Percentiles rank a stretch among this genome's conserved stretches.
Evolutionary conservation across 2,797 vertebrate species (phyloP).

Genomic region (Philypnodon macrostomus): DNA sequence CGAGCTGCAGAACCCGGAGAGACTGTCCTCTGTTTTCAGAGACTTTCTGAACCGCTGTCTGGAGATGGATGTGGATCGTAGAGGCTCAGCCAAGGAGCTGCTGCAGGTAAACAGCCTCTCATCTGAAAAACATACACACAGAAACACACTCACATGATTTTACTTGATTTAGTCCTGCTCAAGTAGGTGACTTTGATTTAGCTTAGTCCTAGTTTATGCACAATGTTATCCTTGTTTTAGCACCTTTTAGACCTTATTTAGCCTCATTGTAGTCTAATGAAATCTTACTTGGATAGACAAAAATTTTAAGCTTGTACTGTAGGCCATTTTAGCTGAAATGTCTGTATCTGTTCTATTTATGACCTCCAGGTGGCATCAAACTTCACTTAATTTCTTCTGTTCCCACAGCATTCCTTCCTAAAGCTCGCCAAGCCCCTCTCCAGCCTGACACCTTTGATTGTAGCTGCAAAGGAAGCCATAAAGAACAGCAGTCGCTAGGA

Average conservation of each 20-base stretch:
- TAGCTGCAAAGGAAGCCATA: slow-evolving; percentile 99
- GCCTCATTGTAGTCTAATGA: too few relatives aligned
- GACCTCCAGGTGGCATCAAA: slow-evolving; percentile 1
- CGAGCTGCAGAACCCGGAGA: slow-evolving; percentile 96
- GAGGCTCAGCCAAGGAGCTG: slow-evolving; percentile 93
- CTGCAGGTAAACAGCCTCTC: slow-evolving; percentile 81
- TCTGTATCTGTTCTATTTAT: background rate
- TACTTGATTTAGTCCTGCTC: too few relatives aligned
- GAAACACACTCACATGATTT: too few relatives aligned
- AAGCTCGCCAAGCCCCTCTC: slow-evolving; percentile 98
- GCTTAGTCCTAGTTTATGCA: too few relatives aligned
- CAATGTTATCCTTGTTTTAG: too few relatives aligned
- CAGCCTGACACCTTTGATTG: slow-evolving; percentile 96
- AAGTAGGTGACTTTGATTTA: too few relatives aligned
- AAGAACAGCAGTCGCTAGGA: slow-evolving; percentile 96
- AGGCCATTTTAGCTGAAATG: too few relatives aligned
- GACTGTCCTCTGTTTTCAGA: slow-evolving; percentile 92
- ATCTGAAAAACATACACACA: too few relatives aligned
- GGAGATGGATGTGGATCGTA: slow-evolving; percentile 98
- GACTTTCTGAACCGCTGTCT: slow-evolving; percentile 96
- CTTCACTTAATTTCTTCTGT: background rate
- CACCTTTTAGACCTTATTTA: too few relatives aligned
- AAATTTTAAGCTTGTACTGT: too few relatives aligned
- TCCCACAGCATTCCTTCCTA: slow-evolving; percentile 91
- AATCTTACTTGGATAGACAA: too few relatives aligned